Evolutionary conservation across 2,797 vertebrate genomes (phyloP), one percentile per base, ranked within the genome.

Genomic region (Danio kyathit): DNA sequence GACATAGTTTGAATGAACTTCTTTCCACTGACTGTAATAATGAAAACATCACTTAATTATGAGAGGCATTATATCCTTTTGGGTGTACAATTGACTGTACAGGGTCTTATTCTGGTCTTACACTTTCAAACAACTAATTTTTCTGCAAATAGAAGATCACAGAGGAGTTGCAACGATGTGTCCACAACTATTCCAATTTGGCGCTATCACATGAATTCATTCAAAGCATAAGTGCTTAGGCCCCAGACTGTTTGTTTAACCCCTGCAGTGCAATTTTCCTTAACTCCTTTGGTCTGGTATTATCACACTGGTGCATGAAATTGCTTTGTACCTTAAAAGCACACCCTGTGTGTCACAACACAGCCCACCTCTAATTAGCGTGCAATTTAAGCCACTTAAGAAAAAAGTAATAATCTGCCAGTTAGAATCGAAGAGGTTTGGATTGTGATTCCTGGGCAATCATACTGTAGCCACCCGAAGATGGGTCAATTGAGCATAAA

Each of bases 401-500:
- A 65, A 79, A 44, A 80, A 78, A 11, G 49, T 3, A 29, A 29
- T 29, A 88, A 83, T 79, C 76, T 69, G 69, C 81, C 72, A 48
- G 74, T 83, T 89, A 44, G 84, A 89, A 89, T 90, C 77, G 40
- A 86, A 80, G 51, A 21, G 59, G 84, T 87, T 87, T 88, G 79
- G 80, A 85, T 79, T 21, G 17, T 21, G 73, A 83, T 12, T 76
- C 54, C 63, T 17, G 11, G 2, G 77, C 16, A 81, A 66, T 12
- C 29, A 29, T 29, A 29, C 29, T 40, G 57, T 40, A 51, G 21
- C 16, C 17, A 10, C 6, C 14, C 16, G 51, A 57, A 59, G 41
- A 40, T 40, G 41, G 46, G 48, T 77, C 52, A 59, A 40, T 57
- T 40, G 29, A 19, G 29, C 29, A 49, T 12, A 51, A 79, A 79